Base-by-base conservation (phyloP, 2,113 vertebrate species). In the Oreochromis tanganicae region DNA sequence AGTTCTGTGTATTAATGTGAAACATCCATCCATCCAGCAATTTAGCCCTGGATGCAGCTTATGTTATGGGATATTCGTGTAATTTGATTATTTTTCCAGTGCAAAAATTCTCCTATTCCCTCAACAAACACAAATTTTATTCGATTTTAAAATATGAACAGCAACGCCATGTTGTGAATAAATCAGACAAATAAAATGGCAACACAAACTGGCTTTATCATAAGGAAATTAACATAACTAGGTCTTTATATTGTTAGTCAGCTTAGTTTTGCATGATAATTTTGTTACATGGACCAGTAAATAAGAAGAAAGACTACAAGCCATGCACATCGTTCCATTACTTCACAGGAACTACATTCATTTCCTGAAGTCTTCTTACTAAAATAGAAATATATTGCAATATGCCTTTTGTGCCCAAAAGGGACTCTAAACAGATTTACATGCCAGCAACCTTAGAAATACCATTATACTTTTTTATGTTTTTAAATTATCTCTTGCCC, bases 121-220 rank as follows among this genome's bases (percentile, higher is more conserved):
- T 59, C 29, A 68, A 55, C 78, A 86, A 83, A 87, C 63, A 55
- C 56, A 63, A 79, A 54, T 61, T 88, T 79, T 68, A 81, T 85
- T 89, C 38, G 32, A 73, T 83, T 80, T 80, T 21, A 83, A 63
- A 11, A 41, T 29, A 48, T 79, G 32, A 89, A 86, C 29, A 81
- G 27, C 34, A 73, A 81, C 11, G 12, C 1, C 29, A 59, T 34
- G n/a, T 81, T 81, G 55, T 38, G 36, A 88, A 41, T 86, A 80
- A 86, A 90, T 82, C 36, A 78, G 83, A 87, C 48, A 90, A 86
- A 91, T 87, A 54, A 79, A 89, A 91, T 59, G 68, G 19, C 84
- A 63, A 87, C 38, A 66, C 29, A 87, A 71, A 43, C 29, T 19
- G 27, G 56, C 71, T 88, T 85, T 46, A 84, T 91, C 3, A 79